Conservation (phyloP, 2,888 invertebrate genomes). For the Tinea trinotella region DNA sequence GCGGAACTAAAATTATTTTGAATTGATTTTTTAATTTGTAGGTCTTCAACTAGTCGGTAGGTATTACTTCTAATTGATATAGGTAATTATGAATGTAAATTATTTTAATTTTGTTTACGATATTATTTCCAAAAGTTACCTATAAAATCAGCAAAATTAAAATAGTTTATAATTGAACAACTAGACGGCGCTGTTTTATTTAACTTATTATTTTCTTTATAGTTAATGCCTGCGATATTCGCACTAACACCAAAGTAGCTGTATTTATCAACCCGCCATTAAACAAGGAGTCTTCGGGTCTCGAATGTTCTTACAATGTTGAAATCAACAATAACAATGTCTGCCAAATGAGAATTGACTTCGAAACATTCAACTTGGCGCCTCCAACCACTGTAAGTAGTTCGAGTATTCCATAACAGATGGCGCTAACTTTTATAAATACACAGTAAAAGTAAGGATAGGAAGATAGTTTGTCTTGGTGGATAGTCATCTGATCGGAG, state of each 20-base stretch:
- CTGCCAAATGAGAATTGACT: slow-evolving; percentile 74
- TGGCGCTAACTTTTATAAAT: too few species aligned
- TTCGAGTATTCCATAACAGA: background rate
- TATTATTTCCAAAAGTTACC: too few species aligned
- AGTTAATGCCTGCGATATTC: slow-evolving; percentile 63
- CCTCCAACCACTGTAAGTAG: slow-evolving; percentile 55
- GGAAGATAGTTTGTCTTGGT: too few species aligned
- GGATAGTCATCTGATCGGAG: too few species aligned
- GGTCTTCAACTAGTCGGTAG: slow-evolving; percentile 16
- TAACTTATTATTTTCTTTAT: slow-evolving; percentile 24
- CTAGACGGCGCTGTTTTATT: slow-evolving; percentile 28
- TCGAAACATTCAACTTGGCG: slow-evolving; percentile 68
- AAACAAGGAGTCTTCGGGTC: slow-evolving; percentile 49
- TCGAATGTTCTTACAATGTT: slow-evolving; percentile 68
- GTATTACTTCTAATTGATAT: background rate
- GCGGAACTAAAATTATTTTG: background rate
- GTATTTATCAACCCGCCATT: slow-evolving; percentile 64
- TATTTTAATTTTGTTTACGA: background rate
- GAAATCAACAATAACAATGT: slow-evolving; percentile 73
- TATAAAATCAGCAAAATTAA: background rate
- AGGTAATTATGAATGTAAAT: background rate
- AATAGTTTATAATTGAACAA: slow-evolving; percentile 7
- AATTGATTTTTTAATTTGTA: background rate
- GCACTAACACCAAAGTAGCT: slow-evolving; percentile 54
- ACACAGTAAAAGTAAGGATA: too few species aligned